Base-by-base conservation (phyloP, 2,888 invertebrate species). In the Maniola hyperantus region DNA sequence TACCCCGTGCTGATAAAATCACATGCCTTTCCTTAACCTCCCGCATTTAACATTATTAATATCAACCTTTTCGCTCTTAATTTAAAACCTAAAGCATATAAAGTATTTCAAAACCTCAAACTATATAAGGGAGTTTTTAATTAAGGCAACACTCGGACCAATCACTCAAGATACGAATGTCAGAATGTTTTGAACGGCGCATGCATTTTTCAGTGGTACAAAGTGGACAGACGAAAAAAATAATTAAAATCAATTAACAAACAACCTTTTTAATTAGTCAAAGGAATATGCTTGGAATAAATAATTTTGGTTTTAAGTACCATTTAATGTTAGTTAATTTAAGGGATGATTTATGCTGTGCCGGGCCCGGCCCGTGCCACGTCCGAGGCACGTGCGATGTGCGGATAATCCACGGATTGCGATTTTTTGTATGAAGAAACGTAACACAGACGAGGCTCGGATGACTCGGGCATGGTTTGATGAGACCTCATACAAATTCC, bases 1-100 rank as follows among this genome's bases (percentile, higher is more conserved):
- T 68, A 71, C 71, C 70, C 65, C 61, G 60, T 71, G 66, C 70
- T 70, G 81, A 80, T 82, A 77, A 72, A 71, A 83, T 83, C 80
- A 76, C 71, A 73, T 76, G 69, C 73, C 70, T 63, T 62, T 54
- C 53, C 57, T 48, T 15, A 66, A 63, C 68, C 51, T 26, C 60
- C 50, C 5, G 39, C 57, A 20, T 57, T 57, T 42, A 42, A 57
- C 34, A 54, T 26, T 13, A 15, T 54, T 20, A 70, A 66, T 63
- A 39, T 68, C 53, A 59, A 65, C 68, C 69, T 71, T 74, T 69
- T 66, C 58, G 2, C 63, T 20, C 50, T 34, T 36, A 51, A 10
- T 7, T 58, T 71, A 74, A 54, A 50, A 60, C 53, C 55, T 59
- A 57, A 20, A 71, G 69, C 65, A 72, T 69, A 69, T 71, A 67